These are phyloP conservation scores for Squalus acanthias DNA, from an alignment of 2,797 vertebrate species.

Conservation along the genomic window DNA sequence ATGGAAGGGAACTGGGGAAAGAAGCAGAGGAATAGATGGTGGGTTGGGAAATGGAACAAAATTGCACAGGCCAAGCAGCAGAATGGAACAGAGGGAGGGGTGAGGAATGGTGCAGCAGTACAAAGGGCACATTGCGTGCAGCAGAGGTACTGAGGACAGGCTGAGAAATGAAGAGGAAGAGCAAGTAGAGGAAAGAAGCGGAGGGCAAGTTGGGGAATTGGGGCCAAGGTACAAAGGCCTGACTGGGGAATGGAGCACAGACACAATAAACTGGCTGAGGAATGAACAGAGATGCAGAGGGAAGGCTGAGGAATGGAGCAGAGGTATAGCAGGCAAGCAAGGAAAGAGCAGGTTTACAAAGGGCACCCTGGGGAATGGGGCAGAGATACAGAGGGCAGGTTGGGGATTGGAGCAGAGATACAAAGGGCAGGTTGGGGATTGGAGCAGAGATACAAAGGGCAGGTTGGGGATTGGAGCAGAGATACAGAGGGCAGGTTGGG, in stretches of 20 bases:
- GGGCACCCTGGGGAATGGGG: background rate
- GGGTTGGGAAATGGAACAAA: background rate
- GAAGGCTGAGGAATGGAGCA: background rate
- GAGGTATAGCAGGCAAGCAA: background rate
- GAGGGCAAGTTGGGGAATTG: background rate
- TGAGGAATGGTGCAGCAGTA: background rate
- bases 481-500: background rate
- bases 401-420: background rate
- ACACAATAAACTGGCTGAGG: background rate
- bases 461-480: background rate
- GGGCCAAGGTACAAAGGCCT: background rate
- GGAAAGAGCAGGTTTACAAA: background rate
- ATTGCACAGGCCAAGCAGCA: background rate
- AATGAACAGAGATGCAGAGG: background rate
- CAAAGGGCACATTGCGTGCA: background rate
- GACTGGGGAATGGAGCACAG: background rate
- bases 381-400: background rate
- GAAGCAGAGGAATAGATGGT: background rate
- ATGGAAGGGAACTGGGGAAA: background rate
- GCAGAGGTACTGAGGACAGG: background rate
- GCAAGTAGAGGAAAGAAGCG: background rate
- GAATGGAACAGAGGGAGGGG: background rate
- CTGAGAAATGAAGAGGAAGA: background rate
- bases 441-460: background rate
- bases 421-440: background rate